Evolutionary conservation across 2,888 invertebrate genomes (phyloP).

Genomic region (Homarus gammarus): DNA sequence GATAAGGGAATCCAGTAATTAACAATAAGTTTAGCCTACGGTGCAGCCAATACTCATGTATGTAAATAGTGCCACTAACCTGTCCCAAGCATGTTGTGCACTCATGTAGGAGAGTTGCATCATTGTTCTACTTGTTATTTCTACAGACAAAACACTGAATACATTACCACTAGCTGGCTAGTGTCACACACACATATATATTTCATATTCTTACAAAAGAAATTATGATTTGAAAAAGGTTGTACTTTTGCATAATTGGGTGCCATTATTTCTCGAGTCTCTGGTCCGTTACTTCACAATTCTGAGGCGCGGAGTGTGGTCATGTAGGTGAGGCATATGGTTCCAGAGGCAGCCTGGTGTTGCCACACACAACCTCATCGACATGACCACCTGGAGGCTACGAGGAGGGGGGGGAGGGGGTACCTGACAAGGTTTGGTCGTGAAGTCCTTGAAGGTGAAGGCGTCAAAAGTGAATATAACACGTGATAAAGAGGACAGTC

Average conservation of each 20-base stretch:
- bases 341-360: constrained; percentile 33
- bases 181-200: constrained; percentile 40
- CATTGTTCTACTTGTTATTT: constrained; percentile 43
- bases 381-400: neutral
- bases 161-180: constrained; percentile 60
- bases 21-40: constrained; percentile 62
- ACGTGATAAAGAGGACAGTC: no score
- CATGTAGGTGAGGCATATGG: constrained; percentile 22
- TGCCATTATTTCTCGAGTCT: constrained; percentile 43
- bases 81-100: constrained; percentile 37
- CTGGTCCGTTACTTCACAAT: neutral
- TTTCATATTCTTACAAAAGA: neutral
- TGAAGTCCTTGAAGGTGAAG: no score
- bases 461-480: no score
- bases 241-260: constrained; percentile 34
- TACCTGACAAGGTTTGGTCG: neutral
- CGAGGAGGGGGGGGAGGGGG: constrained; percentile 3
- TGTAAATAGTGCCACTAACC: constrained; percentile 65
- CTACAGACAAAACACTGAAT: neutral
- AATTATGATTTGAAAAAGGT: constrained; percentile 5
- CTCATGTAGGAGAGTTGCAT: constrained; percentile 33
- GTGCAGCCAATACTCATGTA: constrained; percentile 69
- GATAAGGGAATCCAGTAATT: constrained; percentile 68
- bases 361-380: constrained; percentile 12
- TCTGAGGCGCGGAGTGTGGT: neutral